Base-by-base conservation (phyloP, 1,140 invertebrate genomes). In the Drosophila saltans region DNA sequence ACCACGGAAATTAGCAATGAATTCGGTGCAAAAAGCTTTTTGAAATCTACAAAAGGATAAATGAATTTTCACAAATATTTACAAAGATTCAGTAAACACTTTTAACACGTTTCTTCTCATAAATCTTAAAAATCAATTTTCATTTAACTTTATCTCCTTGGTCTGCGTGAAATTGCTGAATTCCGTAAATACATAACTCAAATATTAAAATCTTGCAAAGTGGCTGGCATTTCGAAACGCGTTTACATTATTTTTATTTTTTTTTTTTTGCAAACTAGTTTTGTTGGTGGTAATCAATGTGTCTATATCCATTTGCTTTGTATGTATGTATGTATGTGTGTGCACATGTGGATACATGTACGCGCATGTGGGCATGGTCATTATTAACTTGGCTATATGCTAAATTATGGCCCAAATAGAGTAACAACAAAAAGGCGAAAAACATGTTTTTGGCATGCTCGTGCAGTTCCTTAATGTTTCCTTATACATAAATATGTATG, bases 141-240 rank as follows among this genome's bases (percentile, higher is more conserved):
- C 9, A 41, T 10, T 41, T 10, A 10, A 3, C 40, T 3, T 16
- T 16, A 3, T 41, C 10, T 1, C 2, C 28, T 9, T 39, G 36
- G 7, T 9, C 36, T 9, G 7, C 36, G 36, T 5, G 8, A 39
- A 39, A 39, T 39, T 39, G 8, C 39, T 40, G 3, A 40, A 40
- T 40, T 40, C 41, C 41, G 41, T 43, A 43, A 43, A 43, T 43
- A n/a, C 11, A 48, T 48, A 40, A 11, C 39, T 24, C 4, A 52
- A 52, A 26, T 52, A 52, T 52, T 52, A 9, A 52, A 52, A 52
- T 26, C 45, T 52, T 52, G 66, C 21, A 57, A 74, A 72, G 64
- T 77, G 69, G 67, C 74, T 75, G 75, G 75, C 72, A 75, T 78
- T 78, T 78, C 69, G 63, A 78, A 78, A 78, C 75, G 74, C 71